Evolutionary conservation across 35 echinoderm and acorn worm species (phyloP), one percentile per base, ranked within the genome.

Genomic region (Ophioderma brevispina): DNA sequence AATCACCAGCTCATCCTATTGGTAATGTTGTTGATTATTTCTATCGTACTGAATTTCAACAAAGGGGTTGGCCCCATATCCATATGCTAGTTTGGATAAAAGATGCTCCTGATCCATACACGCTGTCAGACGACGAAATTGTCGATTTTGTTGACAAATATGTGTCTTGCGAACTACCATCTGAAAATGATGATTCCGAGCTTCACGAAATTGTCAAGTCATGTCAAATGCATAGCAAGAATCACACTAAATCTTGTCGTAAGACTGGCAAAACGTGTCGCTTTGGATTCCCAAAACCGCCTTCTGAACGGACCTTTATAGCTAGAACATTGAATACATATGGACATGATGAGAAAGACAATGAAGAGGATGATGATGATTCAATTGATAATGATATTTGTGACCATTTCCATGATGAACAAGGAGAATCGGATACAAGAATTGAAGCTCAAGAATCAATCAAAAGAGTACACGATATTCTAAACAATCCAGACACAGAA

Each of bases 11-110:
- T n/a, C n/a, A n/a, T n/a, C n/a, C n/a, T n/a, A n/a, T n/a, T n/a
- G n/a, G n/a, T n/a, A n/a, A n/a, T n/a, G n/a, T n/a, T n/a, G n/a
- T n/a, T n/a, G 85, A 92, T 39, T 92, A 95, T 64, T 95, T 87
- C 40, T 92, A 95, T 41, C 76, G 90, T 55, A 63, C 82, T 78
- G 89, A 95, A 84, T 92, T 91, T 80, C 94, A 92, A 35, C 46
- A 75, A 43, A 76, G 94, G 79, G 86, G 86, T 64, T 81, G 36
- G n/a, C 77, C 78, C 33, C 84, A 95, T 75, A 81, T 80, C 38
- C 92, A 94, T 40, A 76, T 35, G 33, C 75, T 94, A 23, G 76
- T 94, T 32, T 94, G 92, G 88, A 75, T 94, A n/a, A 79, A 91
- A 64, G 39, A 91, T 86, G 92, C 92, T 76, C 92, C 92, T 33